These are phyloP conservation scores for Empis stercorea DNA, from an alignment of 2,888 invertebrate genomes.

Conservation along the genomic window DNA sequence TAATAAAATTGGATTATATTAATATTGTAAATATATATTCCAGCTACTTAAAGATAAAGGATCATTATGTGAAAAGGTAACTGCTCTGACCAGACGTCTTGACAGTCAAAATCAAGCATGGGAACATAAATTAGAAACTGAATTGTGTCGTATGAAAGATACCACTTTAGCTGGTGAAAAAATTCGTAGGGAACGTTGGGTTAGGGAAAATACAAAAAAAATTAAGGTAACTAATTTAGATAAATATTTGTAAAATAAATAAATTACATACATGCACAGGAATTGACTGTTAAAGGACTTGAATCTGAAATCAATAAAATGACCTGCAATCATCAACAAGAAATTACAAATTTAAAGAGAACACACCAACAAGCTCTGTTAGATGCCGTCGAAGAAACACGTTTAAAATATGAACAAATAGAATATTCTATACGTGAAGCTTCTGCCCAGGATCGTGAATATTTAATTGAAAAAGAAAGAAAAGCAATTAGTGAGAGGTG, in stretches of 20 bases:
- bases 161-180: slow-evolving; percentile 68
- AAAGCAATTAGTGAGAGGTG: slow-evolving; percentile 44
- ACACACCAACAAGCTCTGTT: slow-evolving; percentile 51
- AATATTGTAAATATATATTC: too few relatives aligned
- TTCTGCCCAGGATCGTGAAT: slow-evolving; percentile 48
- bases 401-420: slow-evolving; percentile 47
- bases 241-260: too few relatives aligned
- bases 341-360: slow-evolving; percentile 40
- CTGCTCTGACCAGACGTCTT: slow-evolving; percentile 31
- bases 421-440: slow-evolving; percentile 47
- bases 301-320: slow-evolving; percentile 72
- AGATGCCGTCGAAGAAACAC: slow-evolving; percentile 55
- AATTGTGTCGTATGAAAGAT: slow-evolving; percentile 61
- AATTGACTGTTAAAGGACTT: slow-evolving; percentile 74
- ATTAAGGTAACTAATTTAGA: slow-evolving; percentile 58
- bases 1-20: too few relatives aligned
- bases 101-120: slow-evolving; percentile 46
- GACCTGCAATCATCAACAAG: slow-evolving; percentile 56
- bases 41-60: slow-evolving; percentile 68
- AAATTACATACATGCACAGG: too few relatives aligned
- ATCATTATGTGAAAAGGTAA: slow-evolving; percentile 48
- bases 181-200: slow-evolving; percentile 61
- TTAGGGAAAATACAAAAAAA: slow-evolving; percentile 70
- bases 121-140: slow-evolving; percentile 62
- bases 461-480: slow-evolving; percentile 46